Evolutionary conservation across 2,797 vertebrate genomes (phyloP), one percentile per base, ranked within the genome.

Genomic region (Myotis planiceps): DNA sequence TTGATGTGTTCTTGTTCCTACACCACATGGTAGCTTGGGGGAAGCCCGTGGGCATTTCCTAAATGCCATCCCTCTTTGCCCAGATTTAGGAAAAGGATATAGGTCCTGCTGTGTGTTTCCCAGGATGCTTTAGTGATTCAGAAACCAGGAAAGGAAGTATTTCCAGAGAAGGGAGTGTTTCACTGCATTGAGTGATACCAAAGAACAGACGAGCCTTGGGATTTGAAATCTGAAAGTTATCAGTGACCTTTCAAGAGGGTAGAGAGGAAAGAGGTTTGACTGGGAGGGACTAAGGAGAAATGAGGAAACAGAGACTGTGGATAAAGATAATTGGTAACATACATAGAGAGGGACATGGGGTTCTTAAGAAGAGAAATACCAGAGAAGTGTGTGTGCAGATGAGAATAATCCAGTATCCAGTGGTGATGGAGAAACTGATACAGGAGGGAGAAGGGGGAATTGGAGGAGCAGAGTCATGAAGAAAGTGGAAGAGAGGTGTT

Each of bases 81-180:
- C 39, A 45, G 45, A 83, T 72, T 90, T 60, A 55, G 66, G 53
- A 92, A 83, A 27, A 37, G 37, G 16, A 13, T 68, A 6, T 4
- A 25, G 7, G 6, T 55, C 7, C 39, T 94, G n/a, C 19, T 29
- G 0, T 66, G 66, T 42, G 10, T 83, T 55, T 79, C 42, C 47
- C 3, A 6, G 32, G 78, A 84, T 78, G 78, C 3, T 53, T 66
- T 34, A 42, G 16, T 81, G 53, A 72, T 3, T 23, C n/a, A 69
- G 58, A 83, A 87, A 29, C 42, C 49, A 82, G 63, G 25, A 60
- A 76, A 94, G 37, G 45, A 84, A 79, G 13, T 34, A 23, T 23
- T 86, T 60, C 15, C 47, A 16, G 10, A 53, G 25, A 58, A 45
- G 32, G 25, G 3, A 69, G 12, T 29, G 32, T 39, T 13, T 42